phyloP scores from a whole-genome alignment of 23 tunicate genomes.

The Styela plicata region DNA sequence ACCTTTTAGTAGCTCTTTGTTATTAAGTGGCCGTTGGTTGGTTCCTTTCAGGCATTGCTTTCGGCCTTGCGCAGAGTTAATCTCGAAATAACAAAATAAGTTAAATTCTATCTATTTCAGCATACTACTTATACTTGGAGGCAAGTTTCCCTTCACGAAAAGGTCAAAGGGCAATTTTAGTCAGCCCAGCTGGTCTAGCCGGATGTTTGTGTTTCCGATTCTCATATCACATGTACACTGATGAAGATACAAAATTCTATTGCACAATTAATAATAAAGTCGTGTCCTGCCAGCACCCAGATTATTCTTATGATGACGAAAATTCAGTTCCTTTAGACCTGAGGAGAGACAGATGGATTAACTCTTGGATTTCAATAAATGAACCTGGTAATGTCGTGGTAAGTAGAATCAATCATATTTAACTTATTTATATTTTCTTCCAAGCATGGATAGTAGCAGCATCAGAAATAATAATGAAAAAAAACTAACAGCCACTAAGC shows the following conservation, averaged over 20 bases:
- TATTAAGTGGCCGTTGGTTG: no score
- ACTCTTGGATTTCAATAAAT: conserved; percentile 25
- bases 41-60: no score
- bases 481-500: no score
- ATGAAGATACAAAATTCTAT: neutral
- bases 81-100: no score
- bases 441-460: no score
- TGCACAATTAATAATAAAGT: conserved; percentile 12
- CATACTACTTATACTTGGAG: conserved; percentile 33
- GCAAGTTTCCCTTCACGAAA: conserved; percentile 32
- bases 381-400: conserved; percentile 25
- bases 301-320: neutral
- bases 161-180: conserved; percentile 11
- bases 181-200: conserved; percentile 26
- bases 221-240: conserved; percentile 29
- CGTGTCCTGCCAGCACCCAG: conserved; percentile 17
- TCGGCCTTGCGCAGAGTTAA: no score
- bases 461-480: no score
- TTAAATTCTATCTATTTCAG: neutral
- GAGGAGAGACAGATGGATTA: conserved; percentile 13
- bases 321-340: conserved; percentile 5
- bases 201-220: conserved; percentile 42
- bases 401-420: no score
- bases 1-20: no score
- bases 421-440: no score